These are phyloP conservation scores for Cynocephalus volans DNA, from an alignment of 2,113 vertebrate genomes.

Conservation along the genomic window DNA sequence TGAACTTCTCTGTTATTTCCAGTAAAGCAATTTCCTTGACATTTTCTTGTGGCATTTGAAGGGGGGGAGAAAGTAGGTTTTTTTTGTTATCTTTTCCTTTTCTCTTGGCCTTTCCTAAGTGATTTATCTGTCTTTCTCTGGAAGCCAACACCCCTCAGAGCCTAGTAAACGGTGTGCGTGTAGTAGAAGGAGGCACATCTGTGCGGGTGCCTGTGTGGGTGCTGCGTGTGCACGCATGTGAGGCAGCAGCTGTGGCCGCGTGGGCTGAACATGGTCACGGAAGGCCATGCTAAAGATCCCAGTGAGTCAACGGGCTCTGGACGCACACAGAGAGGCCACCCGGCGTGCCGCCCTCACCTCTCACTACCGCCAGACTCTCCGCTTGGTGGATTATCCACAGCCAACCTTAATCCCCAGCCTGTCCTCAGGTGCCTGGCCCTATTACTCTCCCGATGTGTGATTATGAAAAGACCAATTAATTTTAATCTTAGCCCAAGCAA, in stretches of 20 bases:
- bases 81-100: conserved; percentile 59
- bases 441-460: conserved; percentile 47
- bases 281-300: neutral
- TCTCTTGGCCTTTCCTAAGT: conserved; percentile 63
- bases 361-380: rapidly evolving
- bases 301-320: neutral
- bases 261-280: neutral
- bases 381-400: neutral
- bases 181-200: neutral
- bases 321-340: too few relatives aligned
- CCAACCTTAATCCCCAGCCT: neutral
- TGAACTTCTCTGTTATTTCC: conserved; percentile 87
- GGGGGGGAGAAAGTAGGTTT: conserved; percentile 58
- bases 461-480: conserved; percentile 75
- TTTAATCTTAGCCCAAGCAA: conserved; percentile 70
- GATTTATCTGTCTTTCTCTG: conserved; percentile 61
- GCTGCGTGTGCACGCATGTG: neutral
- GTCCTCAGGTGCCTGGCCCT: conserved; percentile 61
- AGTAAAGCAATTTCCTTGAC: conserved; percentile 88
- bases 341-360: rapidly evolving
- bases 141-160: conserved; percentile 24
- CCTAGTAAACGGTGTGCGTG: neutral
- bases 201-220: neutral
- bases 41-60: conserved; percentile 91
- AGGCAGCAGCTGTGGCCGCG: neutral